Base-by-base conservation (phyloP, 2,888 invertebrate genomes). In the Saturnia pavonia region DNA sequence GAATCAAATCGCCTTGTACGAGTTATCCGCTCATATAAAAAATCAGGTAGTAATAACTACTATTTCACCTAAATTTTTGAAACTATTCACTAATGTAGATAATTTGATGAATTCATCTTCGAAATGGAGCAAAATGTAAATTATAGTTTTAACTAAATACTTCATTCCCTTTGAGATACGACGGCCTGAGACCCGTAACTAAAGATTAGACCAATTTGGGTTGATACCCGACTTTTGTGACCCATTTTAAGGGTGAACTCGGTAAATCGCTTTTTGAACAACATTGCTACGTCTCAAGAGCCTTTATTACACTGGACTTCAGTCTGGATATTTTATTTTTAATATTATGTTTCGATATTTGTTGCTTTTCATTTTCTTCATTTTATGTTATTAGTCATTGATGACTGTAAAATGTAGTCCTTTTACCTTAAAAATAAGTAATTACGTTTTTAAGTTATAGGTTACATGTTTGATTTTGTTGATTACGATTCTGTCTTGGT, bases 171-270 rank as follows among this genome's bases (percentile, higher is more conserved):
- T 65, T 65, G 65, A 65, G n/a, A 40, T 8, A 65, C 40, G 40
- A 65, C 80, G 34, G 40, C 12, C 65, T 40, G 65, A 40, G 65
- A 65, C 73, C 80, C 81, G 85, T 89, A 88, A 87, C 86, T 88
- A 86, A 65, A 88, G 88, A 88, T 89, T 89, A 89, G 84, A 81
- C 85, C 87, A 85, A 88, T 88, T 88, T 85, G 78, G 82, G 78
- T 79, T 83, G 83, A 86, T 87, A 85, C 85, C 83, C 84, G 80
- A 78, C 79, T 81, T 80, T 81, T 84, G 84, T 77, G 84, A 82
- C 84, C 85, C 83, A 83, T 86, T 88, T 85, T 80, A 79, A 79
- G 84, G 82, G 78, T 79, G 80, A 80, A 81, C 81, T 83, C 82
- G 81, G 84, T 82, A 83, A 88, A 88, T 87, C 84, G 86, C 80